Evolutionary conservation across 1,140 invertebrate species (phyloP), one percentile per base, ranked within the genome.

Genomic region (Anastrepha ludens): DNA sequence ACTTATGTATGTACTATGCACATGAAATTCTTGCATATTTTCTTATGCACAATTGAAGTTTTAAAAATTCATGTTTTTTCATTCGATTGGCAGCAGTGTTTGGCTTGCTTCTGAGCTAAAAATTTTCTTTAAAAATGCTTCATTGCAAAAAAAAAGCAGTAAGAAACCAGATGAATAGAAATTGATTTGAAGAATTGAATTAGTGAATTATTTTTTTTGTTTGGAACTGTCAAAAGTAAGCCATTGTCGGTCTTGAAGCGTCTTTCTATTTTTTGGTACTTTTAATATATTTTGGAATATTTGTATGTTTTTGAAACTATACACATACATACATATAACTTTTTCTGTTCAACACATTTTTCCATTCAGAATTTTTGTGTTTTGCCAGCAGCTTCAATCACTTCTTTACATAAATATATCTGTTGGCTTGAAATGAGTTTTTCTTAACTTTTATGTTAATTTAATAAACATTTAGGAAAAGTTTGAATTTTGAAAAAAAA

Each of bases 221-320:
- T 29, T 13, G 20, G n/a, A 74, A 86, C 89, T 91, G 90, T 92
- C 89, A 89, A 91, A 89, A 92, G 91, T 92, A 92, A 92, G 91
- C 91, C 89, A 92, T 92, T 92, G 91, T 92, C 91, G 91, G 91
- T 89, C 55, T 88, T 87, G 87, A 90, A 88, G 86, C 87, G 87
- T 87, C 88, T 90, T 89, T 90, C 87, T 88, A 86, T 29, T 86
- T 86, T 86, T 29, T 41, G 20, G 55, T 81, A 8, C 29, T 29
- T 81, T 58, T 58, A 13, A 65, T 29, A 65, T 65, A 7, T 74
- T 74, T 74, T 74, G 2, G 3, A 74, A 74, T 41, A 44, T 47
- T 62, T n/a, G 39, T n/a, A 41, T 74, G 44, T 74, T 74, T 74
- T 74, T 17, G 39, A 47, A 74, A 47, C 41, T 47, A 50, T 74